A percentile compares a stretch with the other conserved stretches of the same genome.
Conservation (phyloP, 2,888 invertebrate species). For the Ditylenchus weischeri region DNA sequence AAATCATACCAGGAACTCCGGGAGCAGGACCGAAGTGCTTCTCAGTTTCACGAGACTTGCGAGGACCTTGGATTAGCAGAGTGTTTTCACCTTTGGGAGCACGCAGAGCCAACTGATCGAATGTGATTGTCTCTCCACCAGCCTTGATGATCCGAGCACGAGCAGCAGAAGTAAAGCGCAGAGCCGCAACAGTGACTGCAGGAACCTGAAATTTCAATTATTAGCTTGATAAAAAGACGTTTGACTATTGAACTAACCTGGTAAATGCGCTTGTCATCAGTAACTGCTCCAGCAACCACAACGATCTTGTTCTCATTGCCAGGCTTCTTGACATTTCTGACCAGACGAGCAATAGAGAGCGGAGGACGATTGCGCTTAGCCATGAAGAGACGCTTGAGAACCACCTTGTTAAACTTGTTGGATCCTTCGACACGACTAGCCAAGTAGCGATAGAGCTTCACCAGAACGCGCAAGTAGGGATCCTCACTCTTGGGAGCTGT, state of each 20-base stretch:
- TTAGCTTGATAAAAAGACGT: too few species aligned
- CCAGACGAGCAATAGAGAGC: too few species aligned
- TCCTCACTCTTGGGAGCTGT: constrained; percentile 95
- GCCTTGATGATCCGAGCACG: constrained; percentile 91
- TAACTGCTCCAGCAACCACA: constrained; percentile 89
- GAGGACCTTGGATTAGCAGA: constrained; percentile 76
- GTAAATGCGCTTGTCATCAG: constrained; percentile 87
- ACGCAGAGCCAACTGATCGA: constrained; percentile 71
- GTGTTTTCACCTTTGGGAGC: constrained; percentile 91
- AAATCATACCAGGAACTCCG: constrained; percentile 68
- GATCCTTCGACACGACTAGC: constrained; percentile 79
- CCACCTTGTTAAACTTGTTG: too few species aligned
- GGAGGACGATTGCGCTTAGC: constrained; percentile 75
- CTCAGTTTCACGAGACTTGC: constrained; percentile 88
- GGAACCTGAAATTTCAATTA: constrained; percentile 17
- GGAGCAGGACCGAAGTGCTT: constrained; percentile 96
- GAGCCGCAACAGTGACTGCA: constrained; percentile 65
- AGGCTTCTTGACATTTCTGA: constrained; percentile 37
- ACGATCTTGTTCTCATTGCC: constrained; percentile 81
- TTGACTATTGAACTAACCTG: constrained; percentile 62
- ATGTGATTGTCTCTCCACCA: constrained; percentile 75
- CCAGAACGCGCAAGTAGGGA: constrained; percentile 83
- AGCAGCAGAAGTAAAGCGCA: constrained; percentile 88
- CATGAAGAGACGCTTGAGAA: constrained; percentile 88
- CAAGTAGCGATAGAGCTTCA: constrained; percentile 67